phyloP scores from a whole-genome alignment of 2,113 vertebrate genomes.

The Gila orcuttii region DNA sequence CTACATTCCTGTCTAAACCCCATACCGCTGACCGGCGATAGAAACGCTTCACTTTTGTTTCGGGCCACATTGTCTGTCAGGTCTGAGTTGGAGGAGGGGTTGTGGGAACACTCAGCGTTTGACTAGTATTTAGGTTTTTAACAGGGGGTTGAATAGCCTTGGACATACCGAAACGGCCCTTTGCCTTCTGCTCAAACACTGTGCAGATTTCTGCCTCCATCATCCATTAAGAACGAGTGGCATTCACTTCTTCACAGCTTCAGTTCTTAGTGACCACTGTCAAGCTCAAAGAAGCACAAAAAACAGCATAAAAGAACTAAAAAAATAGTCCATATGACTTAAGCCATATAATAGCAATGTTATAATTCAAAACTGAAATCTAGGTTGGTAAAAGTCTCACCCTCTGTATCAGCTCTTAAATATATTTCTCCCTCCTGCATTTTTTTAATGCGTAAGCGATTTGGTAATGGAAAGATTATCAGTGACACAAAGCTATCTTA shows the following conservation, averaged over 20 bases:
- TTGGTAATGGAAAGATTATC: not conserved
- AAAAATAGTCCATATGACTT: not conserved
- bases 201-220: not conserved
- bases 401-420: not conserved
- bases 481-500: not conserved
- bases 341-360: not conserved
- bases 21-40: not conserved
- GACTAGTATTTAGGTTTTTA: not conserved
- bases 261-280: slow-evolving; percentile 1
- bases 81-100: slow-evolving; percentile 25
- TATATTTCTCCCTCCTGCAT: not conserved
- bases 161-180: not conserved
- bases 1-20: slow-evolving; percentile 13
- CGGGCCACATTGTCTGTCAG: not conserved
- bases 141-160: not conserved
- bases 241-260: not conserved
- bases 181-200: not conserved
- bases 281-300: not conserved
- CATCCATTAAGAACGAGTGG: not conserved
- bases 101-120: slow-evolving; percentile 35
- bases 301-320: not conserved
- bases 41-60: slow-evolving; percentile 29
- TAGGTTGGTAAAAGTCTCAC: not conserved
- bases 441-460: not conserved
- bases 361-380: not conserved